Percentiles rank a stretch among this genome's conserved stretches.
Evolutionary conservation across 2,797 vertebrate species (phyloP).

Genomic region (Pseudochromis fuscus): DNA sequence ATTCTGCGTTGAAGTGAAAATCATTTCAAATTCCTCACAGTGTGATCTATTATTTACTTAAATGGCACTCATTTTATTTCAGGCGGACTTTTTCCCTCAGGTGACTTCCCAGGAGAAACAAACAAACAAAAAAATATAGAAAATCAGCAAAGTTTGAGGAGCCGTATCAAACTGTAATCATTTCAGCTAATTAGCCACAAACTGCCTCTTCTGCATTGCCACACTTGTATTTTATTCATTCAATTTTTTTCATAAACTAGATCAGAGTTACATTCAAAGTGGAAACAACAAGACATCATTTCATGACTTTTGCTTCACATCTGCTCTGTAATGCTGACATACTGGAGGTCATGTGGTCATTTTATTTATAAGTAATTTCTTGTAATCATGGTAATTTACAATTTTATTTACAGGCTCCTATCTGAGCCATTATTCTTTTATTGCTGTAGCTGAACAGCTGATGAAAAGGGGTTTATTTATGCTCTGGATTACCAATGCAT

Average conservation of each 20-base stretch:
- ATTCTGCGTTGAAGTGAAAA: conserved; percentile 29
- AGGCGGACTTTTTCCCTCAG: conserved; percentile 35
- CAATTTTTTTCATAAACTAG: neutral
- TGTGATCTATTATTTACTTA: neutral
- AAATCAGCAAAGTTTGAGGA: conserved; percentile 24
- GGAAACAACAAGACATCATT: neutral
- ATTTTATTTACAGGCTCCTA: conserved; percentile 13
- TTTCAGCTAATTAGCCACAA: conserved; percentile 10
- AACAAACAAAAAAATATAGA: too few relatives aligned
- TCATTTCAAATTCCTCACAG: conserved; percentile 46
- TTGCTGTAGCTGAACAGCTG: conserved; percentile 18
- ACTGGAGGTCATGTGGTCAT: too few relatives aligned
- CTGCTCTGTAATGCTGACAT: too few relatives aligned
- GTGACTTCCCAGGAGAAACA: conserved; percentile 17
- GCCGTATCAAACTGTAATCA: conserved; percentile 36
- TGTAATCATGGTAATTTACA: neutral
- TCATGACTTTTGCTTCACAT: neutral
- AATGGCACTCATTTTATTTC: conserved; percentile 39
- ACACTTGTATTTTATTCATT: neutral
- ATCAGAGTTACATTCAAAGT: neutral
- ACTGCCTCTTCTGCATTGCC: conserved; percentile 11
- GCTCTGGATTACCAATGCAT: conserved; percentile 30
- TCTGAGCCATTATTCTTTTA: conserved; percentile 37
- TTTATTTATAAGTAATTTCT: neutral
- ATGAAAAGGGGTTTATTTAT: conserved; percentile 44